These are phyloP conservation scores for Geophilus truncorum DNA, from an alignment of 2,888 invertebrate genomes.

Conservation along the genomic window DNA sequence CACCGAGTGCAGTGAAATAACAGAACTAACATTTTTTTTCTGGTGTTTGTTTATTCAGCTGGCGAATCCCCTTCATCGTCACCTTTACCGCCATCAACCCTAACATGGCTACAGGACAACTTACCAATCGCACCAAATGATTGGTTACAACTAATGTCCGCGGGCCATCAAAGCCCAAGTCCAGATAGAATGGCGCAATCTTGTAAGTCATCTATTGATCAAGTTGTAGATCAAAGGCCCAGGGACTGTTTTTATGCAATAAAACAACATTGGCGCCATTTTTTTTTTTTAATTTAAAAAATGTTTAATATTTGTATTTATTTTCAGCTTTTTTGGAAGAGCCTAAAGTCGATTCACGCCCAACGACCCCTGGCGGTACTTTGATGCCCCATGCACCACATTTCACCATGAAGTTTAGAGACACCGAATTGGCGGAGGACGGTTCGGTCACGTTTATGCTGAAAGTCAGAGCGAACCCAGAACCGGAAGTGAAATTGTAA, in stretches of 20 bases:
- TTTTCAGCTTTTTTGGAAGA: slow-evolving; percentile 65
- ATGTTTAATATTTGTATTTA: slow-evolving; percentile 19
- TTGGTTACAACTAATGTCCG: slow-evolving; percentile 60
- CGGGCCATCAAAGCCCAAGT: slow-evolving; percentile 54
- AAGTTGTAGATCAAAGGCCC: background rate
- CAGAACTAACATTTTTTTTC: background rate
- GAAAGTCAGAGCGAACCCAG: slow-evolving; percentile 79
- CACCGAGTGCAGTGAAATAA: too few relatives aligned
- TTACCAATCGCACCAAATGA: slow-evolving; percentile 73
- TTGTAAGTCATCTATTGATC: background rate
- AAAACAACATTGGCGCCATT: too few relatives aligned
- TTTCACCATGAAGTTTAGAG: slow-evolving; percentile 77
- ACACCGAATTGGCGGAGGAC: slow-evolving; percentile 79
- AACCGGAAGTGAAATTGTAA: slow-evolving; percentile 87
- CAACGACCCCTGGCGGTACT: slow-evolving; percentile 65
- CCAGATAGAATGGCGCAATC: background rate
- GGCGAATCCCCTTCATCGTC: slow-evolving; percentile 44
- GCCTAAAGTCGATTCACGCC: slow-evolving; percentile 58
- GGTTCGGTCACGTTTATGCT: slow-evolving; percentile 84
- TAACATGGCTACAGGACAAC: slow-evolving; percentile 85
- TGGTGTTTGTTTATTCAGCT: slow-evolving; percentile 68
- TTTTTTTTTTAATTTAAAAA: background rate
- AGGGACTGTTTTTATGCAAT: too few relatives aligned
- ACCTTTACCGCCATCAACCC: slow-evolving; percentile 56
- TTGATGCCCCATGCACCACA: slow-evolving; percentile 68